Evolutionary conservation across 1,140 invertebrate species (phyloP).

Genomic region (Dufourea novaeangliae): DNA sequence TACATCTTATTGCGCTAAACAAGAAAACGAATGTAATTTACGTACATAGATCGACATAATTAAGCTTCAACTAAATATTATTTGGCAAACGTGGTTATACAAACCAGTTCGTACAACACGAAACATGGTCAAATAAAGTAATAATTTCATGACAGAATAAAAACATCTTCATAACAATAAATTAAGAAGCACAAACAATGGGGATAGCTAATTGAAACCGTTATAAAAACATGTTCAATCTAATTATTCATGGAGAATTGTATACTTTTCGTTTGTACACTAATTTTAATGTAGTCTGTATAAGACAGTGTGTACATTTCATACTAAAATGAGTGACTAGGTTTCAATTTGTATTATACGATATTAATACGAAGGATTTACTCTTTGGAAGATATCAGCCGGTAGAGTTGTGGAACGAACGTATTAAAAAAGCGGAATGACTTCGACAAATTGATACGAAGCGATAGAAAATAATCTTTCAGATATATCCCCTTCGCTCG

Average conservation of each 20-base stretch:
- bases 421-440: conserved; percentile 19
- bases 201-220: no score
- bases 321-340: no score
- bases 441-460: conserved; percentile 13
- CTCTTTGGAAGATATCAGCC: not conserved
- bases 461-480: conserved; percentile 15
- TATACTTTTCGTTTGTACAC: no score
- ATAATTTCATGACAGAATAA: no score
- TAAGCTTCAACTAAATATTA: not conserved
- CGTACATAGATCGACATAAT: not conserved
- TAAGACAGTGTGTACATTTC: no score
- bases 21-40: not conserved
- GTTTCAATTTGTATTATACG: not conserved
- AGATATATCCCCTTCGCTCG: not conserved
- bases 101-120: no score
- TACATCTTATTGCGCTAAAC: not conserved
- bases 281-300: no score
- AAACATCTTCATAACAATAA: no score
- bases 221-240: no score
- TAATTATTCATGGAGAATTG: no score
- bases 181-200: no score
- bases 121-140: no score
- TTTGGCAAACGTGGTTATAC: not conserved
- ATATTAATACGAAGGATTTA: not conserved
- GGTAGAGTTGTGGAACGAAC: not conserved